Conservation (phyloP, 2,113 vertebrate genomes). For the Smithornis capensis region DNA sequence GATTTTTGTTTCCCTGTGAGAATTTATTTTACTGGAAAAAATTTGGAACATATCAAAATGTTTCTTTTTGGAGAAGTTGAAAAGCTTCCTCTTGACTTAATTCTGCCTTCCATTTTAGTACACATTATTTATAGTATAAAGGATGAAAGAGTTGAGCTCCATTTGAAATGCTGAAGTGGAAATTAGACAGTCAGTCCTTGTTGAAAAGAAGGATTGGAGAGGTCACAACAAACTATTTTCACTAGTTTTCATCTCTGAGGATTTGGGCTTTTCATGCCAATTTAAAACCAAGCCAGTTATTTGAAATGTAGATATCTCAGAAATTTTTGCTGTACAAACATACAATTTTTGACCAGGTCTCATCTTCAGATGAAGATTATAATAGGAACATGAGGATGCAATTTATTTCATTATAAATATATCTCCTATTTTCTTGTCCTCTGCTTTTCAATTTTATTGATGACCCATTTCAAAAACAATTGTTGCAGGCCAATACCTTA, state of each 20-base stretch:
- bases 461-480: not conserved
- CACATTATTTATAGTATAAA: not conserved
- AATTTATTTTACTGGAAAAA: not conserved
- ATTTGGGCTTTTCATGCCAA: not conserved
- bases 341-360: not conserved
- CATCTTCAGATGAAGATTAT: not conserved
- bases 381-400: not conserved
- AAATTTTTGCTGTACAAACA: not conserved
- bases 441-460: not conserved
- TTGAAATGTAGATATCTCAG: not conserved
- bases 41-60: not conserved
- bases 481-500: constrained; percentile 10
- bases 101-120: constrained; percentile 16
- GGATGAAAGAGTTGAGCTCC: constrained; percentile 1
- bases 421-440: not conserved
- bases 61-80: not conserved
- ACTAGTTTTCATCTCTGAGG: not conserved
- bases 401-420: not conserved
- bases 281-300: not conserved
- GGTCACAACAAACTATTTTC: not conserved
- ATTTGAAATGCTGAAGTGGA: constrained; percentile 24
- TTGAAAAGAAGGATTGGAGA: not conserved
- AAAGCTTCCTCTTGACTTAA: not conserved
- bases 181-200: constrained; percentile 8
- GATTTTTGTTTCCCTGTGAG: not conserved